These are phyloP conservation scores for Cotesia chilonis DNA, from an alignment of 1,140 invertebrate genomes.

Conservation along the genomic window DNA sequence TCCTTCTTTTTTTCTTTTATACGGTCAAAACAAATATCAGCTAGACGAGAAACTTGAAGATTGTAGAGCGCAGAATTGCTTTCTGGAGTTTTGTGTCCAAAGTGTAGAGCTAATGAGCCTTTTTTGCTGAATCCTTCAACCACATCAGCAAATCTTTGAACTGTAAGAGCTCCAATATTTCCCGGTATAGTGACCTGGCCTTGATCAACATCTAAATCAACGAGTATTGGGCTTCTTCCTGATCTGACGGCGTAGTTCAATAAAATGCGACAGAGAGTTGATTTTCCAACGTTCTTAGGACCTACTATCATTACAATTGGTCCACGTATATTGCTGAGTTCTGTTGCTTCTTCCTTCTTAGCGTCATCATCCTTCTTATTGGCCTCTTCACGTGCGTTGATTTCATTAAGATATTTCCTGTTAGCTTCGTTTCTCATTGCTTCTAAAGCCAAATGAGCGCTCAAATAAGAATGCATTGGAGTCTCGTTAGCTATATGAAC, in stretches of 20 bases:
- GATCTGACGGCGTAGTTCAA: constrained; percentile 94
- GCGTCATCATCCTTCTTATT: neutral
- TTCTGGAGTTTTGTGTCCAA: constrained; percentile 84
- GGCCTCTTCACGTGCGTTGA: constrained; percentile 60
- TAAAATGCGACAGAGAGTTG: constrained; percentile 87
- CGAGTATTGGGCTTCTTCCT: constrained; percentile 86
- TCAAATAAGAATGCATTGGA: constrained; percentile 95
- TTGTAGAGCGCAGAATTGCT: constrained; percentile 88
- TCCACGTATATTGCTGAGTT: constrained; percentile 71
- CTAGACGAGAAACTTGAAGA: constrained; percentile 83
- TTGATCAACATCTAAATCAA: constrained; percentile 97
- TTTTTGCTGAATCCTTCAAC: constrained; percentile 93
- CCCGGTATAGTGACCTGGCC: constrained; percentile 92
- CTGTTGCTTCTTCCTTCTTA: constrained; percentile 78
- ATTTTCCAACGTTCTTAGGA: constrained; percentile 96
- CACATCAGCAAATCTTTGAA: constrained; percentile 89
- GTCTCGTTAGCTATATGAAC: constrained; percentile 95
- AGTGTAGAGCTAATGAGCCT: constrained; percentile 93
- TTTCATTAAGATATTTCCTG: constrained; percentile 64
- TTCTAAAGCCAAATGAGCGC: constrained; percentile 94
- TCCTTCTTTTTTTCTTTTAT: constrained; percentile 88
- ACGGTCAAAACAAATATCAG: constrained; percentile 85
- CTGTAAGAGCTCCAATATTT: constrained; percentile 87
- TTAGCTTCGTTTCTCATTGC: constrained; percentile 84
- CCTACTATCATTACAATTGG: constrained; percentile 93